Evolutionary conservation across 2,113 vertebrate genomes (phyloP), one percentile per base, ranked within the genome.

Genomic region (Megaptera novaeangliae): DNA sequence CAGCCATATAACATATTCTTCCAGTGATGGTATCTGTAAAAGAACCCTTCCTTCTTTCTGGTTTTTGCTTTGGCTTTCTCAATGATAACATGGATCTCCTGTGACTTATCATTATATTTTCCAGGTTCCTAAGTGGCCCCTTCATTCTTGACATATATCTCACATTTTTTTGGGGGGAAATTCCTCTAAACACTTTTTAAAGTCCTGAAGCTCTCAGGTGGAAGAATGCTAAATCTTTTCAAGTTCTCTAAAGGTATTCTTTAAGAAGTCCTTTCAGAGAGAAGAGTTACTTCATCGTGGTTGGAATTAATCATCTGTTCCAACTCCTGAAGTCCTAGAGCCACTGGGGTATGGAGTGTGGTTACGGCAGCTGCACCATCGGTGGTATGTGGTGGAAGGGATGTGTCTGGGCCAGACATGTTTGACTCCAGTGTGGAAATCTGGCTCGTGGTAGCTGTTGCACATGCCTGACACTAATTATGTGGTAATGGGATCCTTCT

Each of bases 201-300:
- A 92, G 44, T 93, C 63, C 55, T 83, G 91, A 96, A 69, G 44
- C 59, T 92, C 34, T 69, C 27, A 63, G 69, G 49, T 90, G 31
- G 95, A 91, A 98, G 96, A 95, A 90, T 61, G 64, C 63, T 95
- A 88, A 95, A 71, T 84, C 96, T 93, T 87, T 75, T 63, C 92
- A 94, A 88, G 75, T 64, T 81, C 75, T 46, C 59, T 85, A 15
- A 92, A 96, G 80, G 46, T 97, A 46, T 81, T 96, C 52, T 90
- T 86, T 95, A 87, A 94, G 95, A 92, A 96, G 31, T 95, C n/a
- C 49, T 97, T 85, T 97, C 78, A 88, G 90, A 94, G 87, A 90
- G 49, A 68, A 68, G 66, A 86, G 49, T 93, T 86, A 83, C 61
- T 95, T 97, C 96, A 87, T 94, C 18, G 31, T 41, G 31, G 41